Conservation (phyloP, 2,888 invertebrate species). For the Xestia c-nigrum region DNA sequence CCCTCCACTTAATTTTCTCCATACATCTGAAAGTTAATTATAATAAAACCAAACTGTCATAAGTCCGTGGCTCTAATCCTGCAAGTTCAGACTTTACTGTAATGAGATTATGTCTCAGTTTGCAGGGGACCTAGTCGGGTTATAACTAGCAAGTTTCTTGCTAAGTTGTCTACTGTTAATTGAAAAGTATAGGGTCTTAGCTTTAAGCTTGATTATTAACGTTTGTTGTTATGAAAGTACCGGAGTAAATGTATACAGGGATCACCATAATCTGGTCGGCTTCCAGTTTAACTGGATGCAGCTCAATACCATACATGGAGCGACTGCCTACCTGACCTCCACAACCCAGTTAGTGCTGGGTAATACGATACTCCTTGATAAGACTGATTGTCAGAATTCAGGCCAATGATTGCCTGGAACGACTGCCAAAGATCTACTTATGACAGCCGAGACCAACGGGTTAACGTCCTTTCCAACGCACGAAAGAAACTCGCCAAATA, state of each 20-base stretch:
- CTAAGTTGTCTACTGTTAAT: constrained; percentile 26
- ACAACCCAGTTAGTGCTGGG: neutral
- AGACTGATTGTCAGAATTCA: too few relatives aligned
- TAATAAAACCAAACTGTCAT: constrained; percentile 48
- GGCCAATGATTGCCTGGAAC: too few relatives aligned
- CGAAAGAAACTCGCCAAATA: too few relatives aligned
- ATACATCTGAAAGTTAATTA: constrained; percentile 34
- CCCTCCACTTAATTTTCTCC: constrained; percentile 13
- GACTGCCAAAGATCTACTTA: too few relatives aligned
- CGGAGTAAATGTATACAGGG: neutral
- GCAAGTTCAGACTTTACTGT: constrained; percentile 37
- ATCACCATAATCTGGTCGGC: neutral
- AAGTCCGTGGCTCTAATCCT: constrained; percentile 31
- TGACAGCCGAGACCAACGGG: too few relatives aligned
- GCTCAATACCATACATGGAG: neutral
- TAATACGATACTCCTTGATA: too few relatives aligned
- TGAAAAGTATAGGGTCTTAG: constrained; percentile 27
- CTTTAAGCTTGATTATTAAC: constrained; percentile 2
- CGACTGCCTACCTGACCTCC: neutral
- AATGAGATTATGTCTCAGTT: constrained; percentile 42
- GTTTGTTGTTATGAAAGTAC: neutral
- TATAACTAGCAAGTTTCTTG: constrained; percentile 26
- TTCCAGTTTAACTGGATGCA: neutral
- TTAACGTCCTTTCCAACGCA: too few relatives aligned
- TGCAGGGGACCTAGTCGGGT: constrained; percentile 15